Conservation (phyloP, 2,113 vertebrate species). For the Chloroceryle aenea region DNA sequence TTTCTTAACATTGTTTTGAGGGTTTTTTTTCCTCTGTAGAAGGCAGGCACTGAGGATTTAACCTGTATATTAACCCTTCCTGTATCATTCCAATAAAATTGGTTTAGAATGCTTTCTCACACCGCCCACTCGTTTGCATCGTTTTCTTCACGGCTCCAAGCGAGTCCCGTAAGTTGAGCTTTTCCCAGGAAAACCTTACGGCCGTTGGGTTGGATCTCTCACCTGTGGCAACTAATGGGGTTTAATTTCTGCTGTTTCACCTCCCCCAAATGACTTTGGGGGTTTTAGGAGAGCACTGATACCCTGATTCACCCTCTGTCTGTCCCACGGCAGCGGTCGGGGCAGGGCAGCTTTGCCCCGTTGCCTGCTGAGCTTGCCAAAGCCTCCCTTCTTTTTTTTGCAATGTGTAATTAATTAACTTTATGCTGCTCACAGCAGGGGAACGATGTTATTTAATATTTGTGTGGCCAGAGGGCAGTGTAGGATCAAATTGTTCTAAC, state of each 20-base stretch:
- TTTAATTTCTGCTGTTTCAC: not conserved
- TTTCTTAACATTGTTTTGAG: not conserved
- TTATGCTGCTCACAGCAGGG: not conserved
- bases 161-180: not conserved
- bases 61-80: conserved; percentile 33
- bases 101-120: conserved; percentile 49
- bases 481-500: not conserved
- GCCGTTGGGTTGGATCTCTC: not conserved
- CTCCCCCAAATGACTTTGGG: not conserved
- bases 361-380: not conserved
- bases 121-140: not conserved
- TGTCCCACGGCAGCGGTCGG: not conserved
- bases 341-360: not conserved
- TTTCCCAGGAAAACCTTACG: not conserved
- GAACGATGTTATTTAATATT: not conserved
- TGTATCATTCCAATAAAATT: conserved; percentile 64
- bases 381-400: not conserved
- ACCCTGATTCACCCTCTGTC: not conserved
- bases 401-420: not conserved
- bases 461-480: not conserved
- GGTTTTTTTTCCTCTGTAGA: not conserved
- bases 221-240: not conserved
- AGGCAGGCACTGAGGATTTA: conserved; percentile 10
- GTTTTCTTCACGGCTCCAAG: not conserved
- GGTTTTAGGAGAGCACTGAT: not conserved